These are phyloP conservation scores for Rhabdophis nuchalis DNA, from an alignment of 2,797 vertebrate species.

Conservation along the genomic window DNA sequence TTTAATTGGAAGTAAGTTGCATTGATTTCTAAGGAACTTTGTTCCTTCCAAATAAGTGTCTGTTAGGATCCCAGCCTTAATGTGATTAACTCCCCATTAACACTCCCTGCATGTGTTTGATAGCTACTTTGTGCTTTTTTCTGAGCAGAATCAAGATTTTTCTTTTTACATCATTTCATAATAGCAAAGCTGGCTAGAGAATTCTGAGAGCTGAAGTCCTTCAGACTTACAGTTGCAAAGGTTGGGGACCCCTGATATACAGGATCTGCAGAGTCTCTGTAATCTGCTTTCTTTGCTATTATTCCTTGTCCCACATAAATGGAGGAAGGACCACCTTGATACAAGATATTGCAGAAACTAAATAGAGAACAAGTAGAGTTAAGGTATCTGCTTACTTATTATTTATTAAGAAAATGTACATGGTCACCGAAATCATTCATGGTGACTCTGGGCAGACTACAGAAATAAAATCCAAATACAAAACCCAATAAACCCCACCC, in stretches of 20 bases:
- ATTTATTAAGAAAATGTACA: background rate
- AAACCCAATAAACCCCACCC: background rate
- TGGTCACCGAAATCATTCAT: background rate
- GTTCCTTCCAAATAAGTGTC: constrained; percentile 1
- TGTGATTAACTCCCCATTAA: constrained; percentile 41
- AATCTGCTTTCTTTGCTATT: background rate
- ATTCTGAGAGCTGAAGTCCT: too few relatives aligned
- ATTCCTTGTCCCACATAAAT: background rate
- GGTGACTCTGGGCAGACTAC: background rate
- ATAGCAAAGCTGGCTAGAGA: too few relatives aligned
- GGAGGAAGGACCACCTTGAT: background rate
- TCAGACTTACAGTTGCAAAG: too few relatives aligned
- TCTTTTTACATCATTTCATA: background rate
- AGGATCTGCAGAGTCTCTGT: background rate
- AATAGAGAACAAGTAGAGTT: background rate
- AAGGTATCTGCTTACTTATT: background rate
- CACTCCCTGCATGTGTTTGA: constrained; percentile 1
- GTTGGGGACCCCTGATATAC: too few relatives aligned
- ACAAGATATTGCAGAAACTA: background rate
- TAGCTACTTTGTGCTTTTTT: constrained; percentile 29
- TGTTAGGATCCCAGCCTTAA: constrained; percentile 26
- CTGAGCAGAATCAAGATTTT: constrained; percentile 5
- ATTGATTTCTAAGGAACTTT: constrained; percentile 17
- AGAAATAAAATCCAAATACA: background rate
- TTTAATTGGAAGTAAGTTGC: constrained; percentile 36